phyloP scores from a whole-genome alignment of 2,113 vertebrate genomes.

The Loxodonta africana region DNA sequence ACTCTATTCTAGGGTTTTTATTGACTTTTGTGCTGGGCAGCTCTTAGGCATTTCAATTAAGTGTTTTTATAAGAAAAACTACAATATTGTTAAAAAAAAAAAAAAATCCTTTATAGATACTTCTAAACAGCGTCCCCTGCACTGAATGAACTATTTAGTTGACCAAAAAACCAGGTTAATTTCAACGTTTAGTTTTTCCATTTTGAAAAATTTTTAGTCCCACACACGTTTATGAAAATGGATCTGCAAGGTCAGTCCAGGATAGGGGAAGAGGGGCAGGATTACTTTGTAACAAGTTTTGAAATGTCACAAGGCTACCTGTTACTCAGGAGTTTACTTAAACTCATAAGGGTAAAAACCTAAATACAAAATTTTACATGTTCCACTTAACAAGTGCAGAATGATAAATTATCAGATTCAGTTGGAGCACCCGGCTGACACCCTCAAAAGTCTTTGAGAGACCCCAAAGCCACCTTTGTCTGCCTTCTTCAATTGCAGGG shows the following conservation, averaged over 20 bases:
- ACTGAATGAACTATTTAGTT: constrained; percentile 92
- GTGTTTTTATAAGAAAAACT: constrained; percentile 97
- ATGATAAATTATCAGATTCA: constrained; percentile 78
- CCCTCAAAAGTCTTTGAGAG: constrained; percentile 80
- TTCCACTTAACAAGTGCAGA: constrained; percentile 65
- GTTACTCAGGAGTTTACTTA: constrained; percentile 86
- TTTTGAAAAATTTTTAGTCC: constrained; percentile 84
- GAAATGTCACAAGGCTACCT: constrained; percentile 92
- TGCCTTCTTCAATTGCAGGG: constrained; percentile 88
- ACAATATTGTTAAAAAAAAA: constrained; percentile 93
- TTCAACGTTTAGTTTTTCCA: constrained; percentile 85
- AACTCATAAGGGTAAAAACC: constrained; percentile 79
- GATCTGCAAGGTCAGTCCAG: constrained; percentile 80
- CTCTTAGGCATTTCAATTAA: constrained; percentile 99
- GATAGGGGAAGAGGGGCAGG: constrained; percentile 81
- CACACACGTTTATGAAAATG: constrained; percentile 76
- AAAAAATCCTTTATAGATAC: constrained; percentile 94
- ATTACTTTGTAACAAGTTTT: constrained; percentile 90
- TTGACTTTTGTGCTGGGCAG: constrained; percentile 95
- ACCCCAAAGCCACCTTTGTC: constrained; percentile 88
- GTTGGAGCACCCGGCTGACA: constrained; percentile 66
- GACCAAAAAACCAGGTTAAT: constrained; percentile 87
- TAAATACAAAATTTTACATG: constrained; percentile 78
- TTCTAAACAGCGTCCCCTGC: constrained; percentile 91
- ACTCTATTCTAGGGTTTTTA: constrained; percentile 99